Evolutionary conservation across 2,797 vertebrate species (phyloP).

Genomic region (Threskiornis aethiopicus): DNA sequence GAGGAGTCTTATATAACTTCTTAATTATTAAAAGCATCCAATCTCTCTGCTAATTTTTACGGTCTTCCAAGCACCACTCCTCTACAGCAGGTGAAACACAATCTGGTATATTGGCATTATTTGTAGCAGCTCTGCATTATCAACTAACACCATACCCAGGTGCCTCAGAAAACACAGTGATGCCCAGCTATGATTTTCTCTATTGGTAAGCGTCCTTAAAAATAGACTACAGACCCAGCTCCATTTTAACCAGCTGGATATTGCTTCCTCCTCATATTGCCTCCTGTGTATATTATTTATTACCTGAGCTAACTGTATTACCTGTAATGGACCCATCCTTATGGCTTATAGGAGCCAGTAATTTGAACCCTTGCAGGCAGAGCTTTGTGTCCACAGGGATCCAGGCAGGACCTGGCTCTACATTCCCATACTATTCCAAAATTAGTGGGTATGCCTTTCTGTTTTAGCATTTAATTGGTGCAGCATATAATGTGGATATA

Average conservation of each 20-base stretch:
- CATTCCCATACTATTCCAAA: neutral
- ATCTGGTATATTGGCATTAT: neutral
- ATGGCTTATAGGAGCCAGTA: neutral
- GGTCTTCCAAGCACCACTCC: neutral
- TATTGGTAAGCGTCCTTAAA: neutral
- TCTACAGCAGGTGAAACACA: neutral
- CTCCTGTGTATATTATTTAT: conserved; percentile 38
- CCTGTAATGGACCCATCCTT: neutral
- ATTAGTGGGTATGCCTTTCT: neutral
- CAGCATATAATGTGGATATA: neutral
- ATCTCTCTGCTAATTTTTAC: conserved; percentile 42
- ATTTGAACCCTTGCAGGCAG: neutral
- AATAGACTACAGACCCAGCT: neutral
- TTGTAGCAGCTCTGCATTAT: neutral
- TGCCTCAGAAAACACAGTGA: neutral
- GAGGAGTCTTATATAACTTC: conserved; percentile 24
- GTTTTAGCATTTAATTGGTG: neutral
- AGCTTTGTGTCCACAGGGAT: neutral
- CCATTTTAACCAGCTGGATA: neutral
- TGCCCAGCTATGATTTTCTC: neutral
- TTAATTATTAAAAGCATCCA: conserved; percentile 47
- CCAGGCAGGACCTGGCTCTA: neutral
- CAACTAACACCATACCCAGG: neutral
- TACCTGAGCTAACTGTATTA: neutral
- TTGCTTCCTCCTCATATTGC: conserved; percentile 20